Evolutionary conservation across 2,888 invertebrate species (phyloP).

Genomic region (Drosophila kanekoi): DNA sequence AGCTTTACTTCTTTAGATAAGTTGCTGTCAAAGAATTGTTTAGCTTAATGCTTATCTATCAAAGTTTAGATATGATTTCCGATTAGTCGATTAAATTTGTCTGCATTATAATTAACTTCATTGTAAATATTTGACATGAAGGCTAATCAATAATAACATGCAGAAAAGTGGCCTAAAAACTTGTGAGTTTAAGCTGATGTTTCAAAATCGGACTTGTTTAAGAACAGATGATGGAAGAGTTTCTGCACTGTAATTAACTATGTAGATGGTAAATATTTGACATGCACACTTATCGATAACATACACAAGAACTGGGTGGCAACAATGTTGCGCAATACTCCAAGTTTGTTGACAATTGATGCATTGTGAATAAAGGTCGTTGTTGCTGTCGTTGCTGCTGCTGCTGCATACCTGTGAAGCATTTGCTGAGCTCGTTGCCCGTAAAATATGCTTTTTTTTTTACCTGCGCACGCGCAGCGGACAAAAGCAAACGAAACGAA

Average conservation of each 20-base stretch:
- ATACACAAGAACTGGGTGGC: too few species aligned
- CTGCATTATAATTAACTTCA: not conserved
- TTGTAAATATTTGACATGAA: not conserved
- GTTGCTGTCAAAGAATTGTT: not conserved
- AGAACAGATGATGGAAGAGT: too few species aligned
- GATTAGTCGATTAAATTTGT: too few species aligned
- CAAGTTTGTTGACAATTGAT: constrained; percentile 28
- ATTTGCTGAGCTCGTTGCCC: constrained; percentile 49
- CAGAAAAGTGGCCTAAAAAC: too few species aligned
- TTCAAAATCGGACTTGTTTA: too few species aligned
- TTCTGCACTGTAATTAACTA: too few species aligned
- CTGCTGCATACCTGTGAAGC: constrained; percentile 30
- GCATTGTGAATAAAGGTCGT: constrained; percentile 40
- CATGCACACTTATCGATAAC: too few species aligned
- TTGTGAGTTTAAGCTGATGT: too few species aligned
- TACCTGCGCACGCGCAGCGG: constrained; percentile 44
- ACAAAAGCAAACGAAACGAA: constrained; percentile 60
- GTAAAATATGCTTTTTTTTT: constrained; percentile 52
- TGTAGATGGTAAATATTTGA: too few species aligned
- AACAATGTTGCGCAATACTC: constrained; percentile 35
- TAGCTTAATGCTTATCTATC: not conserved
- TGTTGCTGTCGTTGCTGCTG: constrained; percentile 14
- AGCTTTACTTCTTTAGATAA: not conserved
- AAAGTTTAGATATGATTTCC: too few species aligned
- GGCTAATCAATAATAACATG: too few species aligned